Evolutionary conservation across 2,888 invertebrate genomes (phyloP).

Genomic region (Hymenopus coronatus): DNA sequence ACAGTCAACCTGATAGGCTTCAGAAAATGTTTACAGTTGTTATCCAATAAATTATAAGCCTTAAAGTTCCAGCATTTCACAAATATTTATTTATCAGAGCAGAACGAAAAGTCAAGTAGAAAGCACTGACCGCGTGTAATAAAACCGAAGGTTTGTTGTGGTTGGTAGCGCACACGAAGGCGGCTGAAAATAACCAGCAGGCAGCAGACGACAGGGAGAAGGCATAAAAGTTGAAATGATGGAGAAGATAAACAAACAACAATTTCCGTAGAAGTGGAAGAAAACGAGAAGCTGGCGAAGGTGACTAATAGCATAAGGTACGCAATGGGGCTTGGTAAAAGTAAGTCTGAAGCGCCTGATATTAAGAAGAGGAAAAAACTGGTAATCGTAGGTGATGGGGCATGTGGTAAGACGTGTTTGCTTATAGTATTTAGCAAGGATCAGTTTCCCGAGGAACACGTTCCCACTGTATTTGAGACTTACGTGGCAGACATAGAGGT

Average conservation of each 20-base stretch:
- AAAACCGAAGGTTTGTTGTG: background rate
- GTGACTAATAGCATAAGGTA: background rate
- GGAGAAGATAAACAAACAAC: background rate
- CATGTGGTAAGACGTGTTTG: slow-evolving; percentile 98
- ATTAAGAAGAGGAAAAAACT: slow-evolving; percentile 72
- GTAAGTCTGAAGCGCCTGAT: background rate
- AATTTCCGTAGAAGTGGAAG: background rate
- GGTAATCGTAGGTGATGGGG: slow-evolving; percentile 98
- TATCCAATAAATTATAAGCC: background rate
- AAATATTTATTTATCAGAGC: background rate
- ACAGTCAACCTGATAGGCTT: background rate
- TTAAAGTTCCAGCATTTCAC: background rate
- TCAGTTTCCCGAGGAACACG: slow-evolving; percentile 99
- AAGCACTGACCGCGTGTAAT: background rate
- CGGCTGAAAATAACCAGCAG: background rate
- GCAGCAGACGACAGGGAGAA: background rate
- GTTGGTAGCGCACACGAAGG: background rate
- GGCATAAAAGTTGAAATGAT: background rate
- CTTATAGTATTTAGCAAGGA: slow-evolving; percentile 99
- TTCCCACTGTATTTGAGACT: slow-evolving; percentile 99
- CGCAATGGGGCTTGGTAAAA: background rate
- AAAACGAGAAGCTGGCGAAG: background rate
- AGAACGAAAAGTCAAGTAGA: background rate
- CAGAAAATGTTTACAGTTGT: background rate
- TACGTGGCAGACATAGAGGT: slow-evolving; percentile 99